Conservation (phyloP, 2,888 invertebrate species). For the Athripsodes cinereus region DNA sequence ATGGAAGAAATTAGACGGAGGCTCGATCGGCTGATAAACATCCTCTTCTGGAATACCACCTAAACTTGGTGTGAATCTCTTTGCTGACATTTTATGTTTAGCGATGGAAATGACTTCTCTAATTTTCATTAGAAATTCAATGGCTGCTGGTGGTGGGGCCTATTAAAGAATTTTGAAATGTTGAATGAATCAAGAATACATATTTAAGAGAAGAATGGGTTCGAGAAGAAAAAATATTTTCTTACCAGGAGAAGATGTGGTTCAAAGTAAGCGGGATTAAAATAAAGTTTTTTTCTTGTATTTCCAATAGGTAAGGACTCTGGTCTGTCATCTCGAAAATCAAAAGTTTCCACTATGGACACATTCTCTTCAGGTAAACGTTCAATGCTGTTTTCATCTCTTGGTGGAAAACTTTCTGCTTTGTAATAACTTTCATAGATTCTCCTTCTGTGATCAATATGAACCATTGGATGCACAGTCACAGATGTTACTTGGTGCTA, state of each 20-base stretch:
- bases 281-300: slow-evolving; percentile 74
- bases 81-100: slow-evolving; percentile 79
- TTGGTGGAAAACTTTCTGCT: slow-evolving; percentile 31
- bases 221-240: slow-evolving; percentile 13
- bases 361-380: slow-evolving; percentile 79
- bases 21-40: slow-evolving; percentile 44
- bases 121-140: slow-evolving; percentile 84
- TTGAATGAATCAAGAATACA: neutral
- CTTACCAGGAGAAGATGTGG: slow-evolving; percentile 75
- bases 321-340: slow-evolving; percentile 56
- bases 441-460: slow-evolving; percentile 36
- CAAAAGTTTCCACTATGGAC: slow-evolving; percentile 75
- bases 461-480: slow-evolving; percentile 57
- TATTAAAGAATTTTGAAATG: slow-evolving; percentile 33
- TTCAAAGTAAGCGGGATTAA: slow-evolving; percentile 89
- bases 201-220: neutral
- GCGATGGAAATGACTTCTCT: slow-evolving; percentile 87
- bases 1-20: slow-evolving; percentile 45
- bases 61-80: slow-evolving; percentile 72
- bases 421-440: slow-evolving; percentile 29
- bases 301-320: slow-evolving; percentile 63
- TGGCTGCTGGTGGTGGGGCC: slow-evolving; percentile 85
- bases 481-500: slow-evolving; percentile 61
- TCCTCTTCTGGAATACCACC: slow-evolving; percentile 80
- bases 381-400: slow-evolving; percentile 58